Evolutionary conservation across 1,140 invertebrate species (phyloP), one percentile per base, ranked within the genome.

Genomic region (Himalopsyche phryganea): DNA sequence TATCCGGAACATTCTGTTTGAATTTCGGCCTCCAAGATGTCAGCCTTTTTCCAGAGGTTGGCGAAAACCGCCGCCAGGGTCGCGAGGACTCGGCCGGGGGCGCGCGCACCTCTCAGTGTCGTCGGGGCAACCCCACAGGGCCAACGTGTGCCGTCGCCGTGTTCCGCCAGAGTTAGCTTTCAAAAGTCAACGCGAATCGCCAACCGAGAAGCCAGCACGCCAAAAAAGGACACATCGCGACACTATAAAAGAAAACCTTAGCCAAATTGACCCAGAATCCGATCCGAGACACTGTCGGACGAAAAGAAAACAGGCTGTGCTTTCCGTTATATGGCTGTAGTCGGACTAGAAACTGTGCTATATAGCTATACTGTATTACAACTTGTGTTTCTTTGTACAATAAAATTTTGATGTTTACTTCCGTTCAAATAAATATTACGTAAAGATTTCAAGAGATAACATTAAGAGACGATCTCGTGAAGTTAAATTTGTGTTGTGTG

Each of bases 331-430:
- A 9, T 5, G 23, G 23, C 23, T 28, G 9, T 28, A 28, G 23
- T 28, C 9, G 4, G 23, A 28, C 23, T 28, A 28, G 23, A 28
- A 5, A 28, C 23, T 9, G 23, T 28, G 23, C 23, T 9, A 28
- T 28, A 9, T 28, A 28, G 23, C 23, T 28, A 28, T 28, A 28
- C 9, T 28, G 23, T 9, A 28, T 28, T 28, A 5, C 42, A 45
- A 5, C 18, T 45, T 11, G 18, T 45, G 18, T 45, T 17, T 17
- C 42, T 17, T 45, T 45, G 42, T 45, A 45, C 42, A 19, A 6
- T 45, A 45, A 3, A 45, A 17, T 45, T 45, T 45, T 45, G 42
- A 19, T 45, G 42, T 45, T 40, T 40, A 40, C 38, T 40, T 40
- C 38, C 15, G 38, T 40, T 40, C 38, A 15, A 40, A 15, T 40